Conservation (phyloP, 2,888 invertebrate genomes). For the Leptarthrus brevirostris region DNA sequence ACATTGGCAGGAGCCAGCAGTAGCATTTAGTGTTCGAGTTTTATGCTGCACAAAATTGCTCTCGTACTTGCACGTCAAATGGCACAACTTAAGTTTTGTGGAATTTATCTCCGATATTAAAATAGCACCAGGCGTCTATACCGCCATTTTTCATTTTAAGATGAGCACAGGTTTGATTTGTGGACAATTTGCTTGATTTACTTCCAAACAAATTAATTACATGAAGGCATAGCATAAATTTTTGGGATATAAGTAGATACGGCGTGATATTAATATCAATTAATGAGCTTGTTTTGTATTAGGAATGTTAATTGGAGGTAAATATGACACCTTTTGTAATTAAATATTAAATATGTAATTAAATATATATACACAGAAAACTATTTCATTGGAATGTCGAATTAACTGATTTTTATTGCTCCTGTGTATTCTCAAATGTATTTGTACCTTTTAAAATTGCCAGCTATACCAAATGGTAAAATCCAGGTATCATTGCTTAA, state of each 20-base stretch:
- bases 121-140: slow-evolving; percentile 36
- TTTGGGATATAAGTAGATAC: slow-evolving; percentile 19
- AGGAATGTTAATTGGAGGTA: slow-evolving; percentile 36
- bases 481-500: too few species aligned
- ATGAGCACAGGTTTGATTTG: slow-evolving; percentile 39
- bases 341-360: too few species aligned
- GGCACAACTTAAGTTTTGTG: slow-evolving; percentile 4
- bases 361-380: too few species aligned
- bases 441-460: too few species aligned
- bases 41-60: slow-evolving; percentile 16
- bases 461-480: too few species aligned
- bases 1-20: background rate
- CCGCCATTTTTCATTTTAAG: slow-evolving; percentile 25
- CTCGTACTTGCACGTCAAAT: background rate
- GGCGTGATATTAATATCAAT: slow-evolving; percentile 26
- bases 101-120: slow-evolving; percentile 29
- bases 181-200: slow-evolving; percentile 43
- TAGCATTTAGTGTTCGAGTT: slow-evolving; percentile 31
- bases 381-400: too few species aligned
- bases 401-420: too few species aligned
- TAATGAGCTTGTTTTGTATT: slow-evolving; percentile 25
- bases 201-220: slow-evolving; percentile 42
- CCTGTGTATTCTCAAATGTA: too few species aligned
- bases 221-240: slow-evolving; percentile 12
- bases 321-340: slow-evolving; percentile 30